A percentile compares a stretch with the other conserved stretches of the same genome.
These are phyloP conservation scores for Sepiola atlantica DNA, from an alignment of 2,888 invertebrate species.

Conservation along the genomic window DNA sequence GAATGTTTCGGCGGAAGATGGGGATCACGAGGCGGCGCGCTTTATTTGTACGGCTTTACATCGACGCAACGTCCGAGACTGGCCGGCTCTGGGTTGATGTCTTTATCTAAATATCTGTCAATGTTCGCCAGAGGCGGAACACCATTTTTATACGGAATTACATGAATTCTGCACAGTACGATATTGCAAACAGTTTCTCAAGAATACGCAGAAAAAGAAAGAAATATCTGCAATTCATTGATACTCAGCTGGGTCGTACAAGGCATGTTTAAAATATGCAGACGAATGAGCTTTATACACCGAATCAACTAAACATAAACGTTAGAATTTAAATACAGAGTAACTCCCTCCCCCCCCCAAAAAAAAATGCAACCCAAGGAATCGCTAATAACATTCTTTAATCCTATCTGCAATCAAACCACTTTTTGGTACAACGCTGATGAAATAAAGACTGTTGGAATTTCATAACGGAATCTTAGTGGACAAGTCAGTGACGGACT, in stretches of 20 bases:
- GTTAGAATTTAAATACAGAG: no score
- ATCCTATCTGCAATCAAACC: no score
- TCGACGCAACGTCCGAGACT: background rate
- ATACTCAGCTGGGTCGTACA: background rate
- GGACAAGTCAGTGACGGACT: no score
- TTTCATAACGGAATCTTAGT: no score
- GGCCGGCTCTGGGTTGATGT: background rate
- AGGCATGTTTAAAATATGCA: background rate
- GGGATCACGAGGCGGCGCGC: background rate
- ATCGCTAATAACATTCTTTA: no score
- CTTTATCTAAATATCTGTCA: constrained; percentile 2
- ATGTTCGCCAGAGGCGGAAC: background rate
- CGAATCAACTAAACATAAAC: background rate
- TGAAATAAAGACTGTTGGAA: no score
- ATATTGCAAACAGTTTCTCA: background rate
- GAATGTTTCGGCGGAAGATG: background rate
- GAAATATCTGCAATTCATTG: background rate
- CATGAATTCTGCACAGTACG: background rate
- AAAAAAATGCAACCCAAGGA: no score
- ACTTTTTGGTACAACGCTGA: no score
- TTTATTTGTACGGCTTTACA: background rate
- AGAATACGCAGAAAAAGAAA: background rate
- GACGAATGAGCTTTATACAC: background rate
- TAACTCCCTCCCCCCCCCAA: no score
- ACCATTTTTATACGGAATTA: background rate